Conservation (phyloP, 2,797 vertebrate genomes). For the Pangasius djambal region DNA sequence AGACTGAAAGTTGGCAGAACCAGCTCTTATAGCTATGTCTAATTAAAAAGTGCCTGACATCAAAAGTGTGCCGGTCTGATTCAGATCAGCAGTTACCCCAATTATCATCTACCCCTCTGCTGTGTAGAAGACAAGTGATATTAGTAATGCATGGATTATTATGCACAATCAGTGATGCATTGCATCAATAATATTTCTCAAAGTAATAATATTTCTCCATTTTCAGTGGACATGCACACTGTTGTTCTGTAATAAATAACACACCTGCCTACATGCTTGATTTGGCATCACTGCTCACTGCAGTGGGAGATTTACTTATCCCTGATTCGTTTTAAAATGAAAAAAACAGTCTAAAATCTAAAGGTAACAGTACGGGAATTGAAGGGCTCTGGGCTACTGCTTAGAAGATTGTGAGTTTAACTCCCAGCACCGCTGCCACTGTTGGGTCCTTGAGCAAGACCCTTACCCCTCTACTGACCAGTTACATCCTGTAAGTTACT, state of each 20-base stretch:
- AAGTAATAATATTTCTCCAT: background rate
- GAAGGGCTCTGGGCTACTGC: background rate
- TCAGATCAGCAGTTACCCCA: conserved; percentile 15
- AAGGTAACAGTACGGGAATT: background rate
- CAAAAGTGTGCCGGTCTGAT: conserved; percentile 16
- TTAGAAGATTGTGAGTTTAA: background rate
- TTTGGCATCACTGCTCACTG: background rate
- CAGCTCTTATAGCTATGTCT: conserved; percentile 14
- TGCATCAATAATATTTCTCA: background rate
- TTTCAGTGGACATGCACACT: conserved; percentile 17
- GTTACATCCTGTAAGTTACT: background rate
- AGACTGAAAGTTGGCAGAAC: conserved; percentile 29
- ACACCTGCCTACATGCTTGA: background rate
- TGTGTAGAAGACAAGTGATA: conserved; percentile 37
- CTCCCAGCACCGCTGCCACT: background rate
- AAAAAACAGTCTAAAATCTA: background rate
- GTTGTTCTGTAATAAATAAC: background rate
- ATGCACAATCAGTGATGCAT: background rate
- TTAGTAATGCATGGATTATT: conserved; percentile 12
- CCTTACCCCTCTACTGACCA: background rate
- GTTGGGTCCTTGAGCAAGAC: background rate
- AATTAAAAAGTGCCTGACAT: conserved; percentile 31
- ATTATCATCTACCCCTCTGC: conserved; percentile 33
- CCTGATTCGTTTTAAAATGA: background rate
- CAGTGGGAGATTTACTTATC: background rate